These are phyloP conservation scores for Furnarius figulus DNA, from an alignment of 2,113 vertebrate species.

Conservation along the genomic window DNA sequence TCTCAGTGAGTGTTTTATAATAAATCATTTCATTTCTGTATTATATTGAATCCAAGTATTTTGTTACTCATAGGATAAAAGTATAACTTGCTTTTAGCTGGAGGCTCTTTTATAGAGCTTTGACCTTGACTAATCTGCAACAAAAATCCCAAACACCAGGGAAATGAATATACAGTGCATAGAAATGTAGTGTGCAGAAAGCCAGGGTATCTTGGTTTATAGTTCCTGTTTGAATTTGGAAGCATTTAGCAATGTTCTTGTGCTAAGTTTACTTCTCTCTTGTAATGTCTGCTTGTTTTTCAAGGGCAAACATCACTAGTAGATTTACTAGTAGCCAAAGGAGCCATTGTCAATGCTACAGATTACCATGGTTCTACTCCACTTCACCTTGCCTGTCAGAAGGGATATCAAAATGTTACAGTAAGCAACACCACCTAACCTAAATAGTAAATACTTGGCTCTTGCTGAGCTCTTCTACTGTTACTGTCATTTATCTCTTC, in stretches of 20 bases:
- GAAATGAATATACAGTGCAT: neutral
- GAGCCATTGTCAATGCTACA: constrained; percentile 87
- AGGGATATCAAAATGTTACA: constrained; percentile 91
- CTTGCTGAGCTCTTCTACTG: neutral
- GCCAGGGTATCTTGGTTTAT: neutral
- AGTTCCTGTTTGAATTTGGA: neutral
- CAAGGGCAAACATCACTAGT: constrained; percentile 89
- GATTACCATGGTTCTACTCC: constrained; percentile 93
- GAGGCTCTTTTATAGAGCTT: neutral
- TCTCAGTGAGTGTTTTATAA: neutral
- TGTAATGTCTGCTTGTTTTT: neutral
- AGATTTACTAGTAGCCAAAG: constrained; percentile 89
- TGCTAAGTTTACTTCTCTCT: neutral
- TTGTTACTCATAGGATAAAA: neutral
- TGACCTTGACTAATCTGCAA: neutral
- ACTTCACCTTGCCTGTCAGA: constrained; percentile 93
- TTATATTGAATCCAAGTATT: neutral
- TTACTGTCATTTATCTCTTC: neutral
- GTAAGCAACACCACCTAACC: constrained; percentile 70
- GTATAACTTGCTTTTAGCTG: neutral
- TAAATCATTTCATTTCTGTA: neutral
- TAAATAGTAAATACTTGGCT: neutral
- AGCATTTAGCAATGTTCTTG: neutral
- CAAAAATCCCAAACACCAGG: neutral
- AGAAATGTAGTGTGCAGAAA: neutral